These are phyloP conservation scores for Allygus modestus DNA, from an alignment of 2,888 invertebrate species.

Conservation along the genomic window DNA sequence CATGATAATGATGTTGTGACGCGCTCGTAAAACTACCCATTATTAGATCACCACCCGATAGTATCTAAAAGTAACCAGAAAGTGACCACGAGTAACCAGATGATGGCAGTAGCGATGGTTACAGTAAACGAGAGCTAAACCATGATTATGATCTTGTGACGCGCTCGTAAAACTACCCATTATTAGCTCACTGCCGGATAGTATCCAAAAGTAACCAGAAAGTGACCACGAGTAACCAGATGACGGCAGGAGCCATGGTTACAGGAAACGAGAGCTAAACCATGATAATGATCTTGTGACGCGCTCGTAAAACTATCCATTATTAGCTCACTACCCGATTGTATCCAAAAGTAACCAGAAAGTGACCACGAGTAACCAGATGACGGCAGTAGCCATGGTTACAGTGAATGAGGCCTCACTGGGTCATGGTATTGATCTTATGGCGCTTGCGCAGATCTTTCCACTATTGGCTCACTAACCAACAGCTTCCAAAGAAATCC, in stretches of 20 bases:
- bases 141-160: constrained; percentile 14
- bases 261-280: constrained; percentile 44
- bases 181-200: too few species aligned
- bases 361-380: not conserved
- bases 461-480: constrained; percentile 31
- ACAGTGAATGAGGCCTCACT: constrained; percentile 54
- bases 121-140: constrained; percentile 46
- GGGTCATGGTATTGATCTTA: constrained; percentile 31
- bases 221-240: not conserved
- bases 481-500: not conserved
- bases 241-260: constrained; percentile 36
- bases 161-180: too few species aligned
- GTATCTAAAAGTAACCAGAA: not conserved
- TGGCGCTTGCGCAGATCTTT: not conserved
- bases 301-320: not conserved
- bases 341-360: not conserved
- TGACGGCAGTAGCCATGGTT: constrained; percentile 47
- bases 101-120: constrained; percentile 36
- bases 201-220: not conserved
- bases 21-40: too few species aligned
- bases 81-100: not conserved
- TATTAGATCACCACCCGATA: too few species aligned
- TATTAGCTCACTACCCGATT: too few species aligned
- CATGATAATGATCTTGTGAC: constrained; percentile 7
- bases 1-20: too few species aligned